Conservation (phyloP, 2,888 invertebrate species). For the Dryocosmus kuriphilus region DNA sequence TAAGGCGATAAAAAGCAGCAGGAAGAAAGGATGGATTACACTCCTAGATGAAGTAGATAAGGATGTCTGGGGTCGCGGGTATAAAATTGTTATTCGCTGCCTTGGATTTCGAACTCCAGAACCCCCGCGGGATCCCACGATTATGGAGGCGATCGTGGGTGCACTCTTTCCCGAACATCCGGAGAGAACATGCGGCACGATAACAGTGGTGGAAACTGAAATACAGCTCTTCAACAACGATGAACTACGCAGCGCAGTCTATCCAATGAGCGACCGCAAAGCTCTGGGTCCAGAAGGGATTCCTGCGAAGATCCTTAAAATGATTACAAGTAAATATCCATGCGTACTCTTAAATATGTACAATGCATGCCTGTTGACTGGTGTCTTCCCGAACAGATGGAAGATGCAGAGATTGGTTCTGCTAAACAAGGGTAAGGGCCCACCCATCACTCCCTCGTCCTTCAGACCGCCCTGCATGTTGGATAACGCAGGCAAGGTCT, state of each 20-base stretch:
- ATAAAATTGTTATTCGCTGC: slow-evolving; percentile 40
- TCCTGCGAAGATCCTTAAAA: slow-evolving; percentile 52
- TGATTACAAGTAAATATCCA: too few relatives aligned
- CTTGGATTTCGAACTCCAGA: slow-evolving; percentile 9
- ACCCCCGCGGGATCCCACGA: neutral
- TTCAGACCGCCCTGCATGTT: too few relatives aligned
- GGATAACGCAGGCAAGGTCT: too few relatives aligned
- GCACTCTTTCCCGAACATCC: slow-evolving; percentile 38
- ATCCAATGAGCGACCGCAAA: slow-evolving; percentile 21
- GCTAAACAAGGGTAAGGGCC: slow-evolving; percentile 44
- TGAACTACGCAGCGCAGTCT: neutral
- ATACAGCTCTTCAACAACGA: neutral
- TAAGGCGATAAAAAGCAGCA: slow-evolving; percentile 26
- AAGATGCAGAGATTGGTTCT: slow-evolving; percentile 53
- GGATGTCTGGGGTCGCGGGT: slow-evolving; percentile 46
- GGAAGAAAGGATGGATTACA: neutral
- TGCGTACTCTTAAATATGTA: too few relatives aligned
- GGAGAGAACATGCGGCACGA: neutral
- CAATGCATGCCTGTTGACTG: too few relatives aligned
- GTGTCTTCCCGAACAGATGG: slow-evolving; percentile 51
- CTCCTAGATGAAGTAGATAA: slow-evolving; percentile 27
- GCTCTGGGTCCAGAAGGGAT: slow-evolving; percentile 57
- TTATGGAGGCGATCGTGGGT: slow-evolving; percentile 34
- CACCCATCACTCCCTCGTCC: slow-evolving; percentile 43
- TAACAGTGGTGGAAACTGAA: neutral